These are phyloP conservation scores for Rhineura floridana DNA, from an alignment of 2,113 vertebrate species.

Conservation along the genomic window DNA sequence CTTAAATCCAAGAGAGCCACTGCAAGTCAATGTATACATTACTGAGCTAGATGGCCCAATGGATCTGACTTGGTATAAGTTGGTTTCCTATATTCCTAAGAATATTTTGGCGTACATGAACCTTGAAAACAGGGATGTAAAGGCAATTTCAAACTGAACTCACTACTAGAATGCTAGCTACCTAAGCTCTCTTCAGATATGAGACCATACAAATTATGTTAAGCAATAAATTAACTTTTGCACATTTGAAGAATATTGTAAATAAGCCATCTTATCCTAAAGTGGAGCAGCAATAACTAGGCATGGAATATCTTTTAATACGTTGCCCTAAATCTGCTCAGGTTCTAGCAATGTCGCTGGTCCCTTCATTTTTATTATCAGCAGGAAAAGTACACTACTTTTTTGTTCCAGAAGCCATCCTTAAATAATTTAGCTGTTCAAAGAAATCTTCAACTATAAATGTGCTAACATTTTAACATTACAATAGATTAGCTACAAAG, in stretches of 20 bases:
- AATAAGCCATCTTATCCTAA: slow-evolving; percentile 17
- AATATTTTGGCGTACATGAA: no score
- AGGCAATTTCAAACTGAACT: no score
- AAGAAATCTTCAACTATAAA: slow-evolving; percentile 84
- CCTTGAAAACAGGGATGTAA: no score
- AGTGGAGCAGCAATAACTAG: slow-evolving; percentile 58
- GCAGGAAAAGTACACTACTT: slow-evolving; percentile 79
- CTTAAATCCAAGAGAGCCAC: no score
- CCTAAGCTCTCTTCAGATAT: neutral
- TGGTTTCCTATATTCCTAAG: no score
- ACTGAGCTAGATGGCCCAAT: no score
- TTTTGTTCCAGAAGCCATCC: slow-evolving; percentile 74
- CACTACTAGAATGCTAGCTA: no score
- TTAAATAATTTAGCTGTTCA: slow-evolving; percentile 83
- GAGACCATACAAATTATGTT: neutral
- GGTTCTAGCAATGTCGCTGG: slow-evolving; percentile 76
- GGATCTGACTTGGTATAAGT: no score
- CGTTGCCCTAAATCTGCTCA: slow-evolving; percentile 63
- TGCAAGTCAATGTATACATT: no score
- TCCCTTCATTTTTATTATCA: slow-evolving; percentile 81
- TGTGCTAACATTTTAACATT: slow-evolving; percentile 76
- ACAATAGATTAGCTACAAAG: slow-evolving; percentile 85
- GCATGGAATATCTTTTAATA: slow-evolving; percentile 73
- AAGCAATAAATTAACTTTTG: neutral
- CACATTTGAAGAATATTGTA: neutral